A percentile compares a stretch with the other conserved stretches of the same genome.
phyloP scores from a whole-genome alignment of 92 coral and sea anemone species.

The Zoanthus sociatus region DNA sequence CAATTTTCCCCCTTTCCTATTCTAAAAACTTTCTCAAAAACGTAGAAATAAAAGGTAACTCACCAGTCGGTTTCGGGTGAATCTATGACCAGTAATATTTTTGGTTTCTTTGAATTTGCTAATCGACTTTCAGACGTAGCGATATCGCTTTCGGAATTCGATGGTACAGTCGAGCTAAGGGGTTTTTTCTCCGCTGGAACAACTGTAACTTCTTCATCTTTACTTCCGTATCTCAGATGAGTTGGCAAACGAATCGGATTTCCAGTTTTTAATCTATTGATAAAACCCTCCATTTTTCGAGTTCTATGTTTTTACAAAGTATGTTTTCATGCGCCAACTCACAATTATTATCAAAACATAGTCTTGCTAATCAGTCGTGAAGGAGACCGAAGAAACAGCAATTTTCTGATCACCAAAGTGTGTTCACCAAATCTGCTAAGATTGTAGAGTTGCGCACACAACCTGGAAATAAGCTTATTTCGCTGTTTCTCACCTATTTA shows the following conservation, averaged over 20 bases:
- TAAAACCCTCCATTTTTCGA: constrained; percentile 31
- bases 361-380: constrained; percentile 7
- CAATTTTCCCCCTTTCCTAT: background rate
- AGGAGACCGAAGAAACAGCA: background rate
- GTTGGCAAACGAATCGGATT: constrained; percentile 40
- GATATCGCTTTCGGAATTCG: constrained; percentile 43
- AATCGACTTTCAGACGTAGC: constrained; percentile 33
- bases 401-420: background rate
- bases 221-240: constrained; percentile 35
- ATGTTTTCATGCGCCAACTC: constrained; percentile 21
- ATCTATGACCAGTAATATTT: constrained; percentile 90
- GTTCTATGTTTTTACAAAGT: background rate
- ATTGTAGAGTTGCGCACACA: too few species aligned
- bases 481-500: too few species aligned
- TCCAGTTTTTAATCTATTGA: constrained; percentile 42
- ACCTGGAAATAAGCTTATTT: too few species aligned
- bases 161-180: background rate
- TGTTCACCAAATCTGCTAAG: too few species aligned
- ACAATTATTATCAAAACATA: constrained; percentile 5
- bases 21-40: background rate
- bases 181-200: background rate
- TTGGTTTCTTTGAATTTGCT: constrained; percentile 76
- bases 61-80: constrained; percentile 96
- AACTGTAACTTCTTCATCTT: constrained; percentile 26
- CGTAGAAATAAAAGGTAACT: constrained; percentile 16